Evolutionary conservation across 2,797 vertebrate genomes (phyloP), one percentile per base, ranked within the genome.

Genomic region (Sciurus vulgaris): DNA sequence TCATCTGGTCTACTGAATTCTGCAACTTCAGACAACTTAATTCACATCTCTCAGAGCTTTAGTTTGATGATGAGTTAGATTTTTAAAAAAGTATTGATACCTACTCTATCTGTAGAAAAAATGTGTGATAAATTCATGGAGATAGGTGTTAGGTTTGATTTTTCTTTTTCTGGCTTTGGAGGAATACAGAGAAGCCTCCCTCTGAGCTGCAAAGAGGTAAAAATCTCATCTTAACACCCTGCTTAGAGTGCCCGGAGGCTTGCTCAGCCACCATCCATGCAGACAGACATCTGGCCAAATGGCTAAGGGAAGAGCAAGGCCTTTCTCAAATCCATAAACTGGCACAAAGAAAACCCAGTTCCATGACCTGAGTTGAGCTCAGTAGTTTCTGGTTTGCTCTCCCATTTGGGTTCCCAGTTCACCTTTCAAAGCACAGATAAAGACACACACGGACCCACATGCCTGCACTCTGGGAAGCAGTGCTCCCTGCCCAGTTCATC

Each of bases 31-130:
- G 9, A 83, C 49, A 78, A 67, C 54, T 76, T 76, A 67, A 54
- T 78, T 81, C 35, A 89, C 61, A 83, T 78, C 38, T 88, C 69
- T 88, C 69, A 86, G 72, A 61, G 14, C 20, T 93, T 86, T 81
- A 94, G 90, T 69, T 5, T 74, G 51, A 81, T 88, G 72, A 95
- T 47, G 30, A 33, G 4, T 49, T 41, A 69, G 54, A 83, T 9
- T 47, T 8, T 47, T 54, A 90, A 72, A 47, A 79, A 93, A 85
- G 5, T 11, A 79, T 2, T 13, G 20, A 59, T 33, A 76, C 4
- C 49, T 65, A 82, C 0, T 28, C 4, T 54, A 59, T 77, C 47
- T 65, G 30, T 2, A 91, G n/a, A 73, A 67, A 88, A 49, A 94
- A 77, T 10, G 38, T 81, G 72, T 38, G 47, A 65, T 1, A 67